Conservation (phyloP, 2,113 vertebrate genomes). For the Siphamia tubifer region DNA sequence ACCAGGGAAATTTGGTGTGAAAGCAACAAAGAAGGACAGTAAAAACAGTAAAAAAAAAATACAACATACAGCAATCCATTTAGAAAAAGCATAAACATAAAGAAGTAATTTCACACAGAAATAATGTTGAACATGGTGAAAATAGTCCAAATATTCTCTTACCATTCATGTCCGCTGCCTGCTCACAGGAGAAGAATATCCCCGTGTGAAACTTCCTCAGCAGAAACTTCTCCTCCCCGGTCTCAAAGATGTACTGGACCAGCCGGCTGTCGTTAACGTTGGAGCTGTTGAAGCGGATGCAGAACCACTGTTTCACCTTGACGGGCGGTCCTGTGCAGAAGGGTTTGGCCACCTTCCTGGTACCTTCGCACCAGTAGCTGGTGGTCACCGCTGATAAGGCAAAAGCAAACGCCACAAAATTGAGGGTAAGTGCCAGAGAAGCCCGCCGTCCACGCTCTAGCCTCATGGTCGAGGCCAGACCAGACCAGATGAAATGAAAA, state of each 20-base stretch:
- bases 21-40: too few species aligned
- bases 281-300: slow-evolving; percentile 83
- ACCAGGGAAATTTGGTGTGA: too few species aligned
- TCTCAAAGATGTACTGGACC: slow-evolving; percentile 90
- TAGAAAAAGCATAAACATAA: too few species aligned
- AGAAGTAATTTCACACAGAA: too few species aligned
- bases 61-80: too few species aligned
- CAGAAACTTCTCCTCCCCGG: slow-evolving; percentile 86
- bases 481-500: slow-evolving; percentile 51
- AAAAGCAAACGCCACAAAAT: slow-evolving; percentile 83
- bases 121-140: too few species aligned
- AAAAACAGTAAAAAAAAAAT: too few species aligned
- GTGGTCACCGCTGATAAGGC: slow-evolving; percentile 86
- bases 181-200: slow-evolving; percentile 90
- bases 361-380: slow-evolving; percentile 92
- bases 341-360: slow-evolving; percentile 85
- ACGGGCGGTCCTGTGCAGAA: slow-evolving; percentile 80
- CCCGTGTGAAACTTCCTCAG: slow-evolving; percentile 85
- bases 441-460: slow-evolving; percentile 76
- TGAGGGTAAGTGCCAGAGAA: slow-evolving; percentile 83
- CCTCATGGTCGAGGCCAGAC: slow-evolving; percentile 71
- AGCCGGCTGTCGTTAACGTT: slow-evolving; percentile 77
- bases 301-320: slow-evolving; percentile 73
- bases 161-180: slow-evolving; percentile 82
- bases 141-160: too few species aligned